Evolutionary conservation across 2,888 invertebrate genomes (phyloP).

Genomic region (Epirrhoe tristata): DNA sequence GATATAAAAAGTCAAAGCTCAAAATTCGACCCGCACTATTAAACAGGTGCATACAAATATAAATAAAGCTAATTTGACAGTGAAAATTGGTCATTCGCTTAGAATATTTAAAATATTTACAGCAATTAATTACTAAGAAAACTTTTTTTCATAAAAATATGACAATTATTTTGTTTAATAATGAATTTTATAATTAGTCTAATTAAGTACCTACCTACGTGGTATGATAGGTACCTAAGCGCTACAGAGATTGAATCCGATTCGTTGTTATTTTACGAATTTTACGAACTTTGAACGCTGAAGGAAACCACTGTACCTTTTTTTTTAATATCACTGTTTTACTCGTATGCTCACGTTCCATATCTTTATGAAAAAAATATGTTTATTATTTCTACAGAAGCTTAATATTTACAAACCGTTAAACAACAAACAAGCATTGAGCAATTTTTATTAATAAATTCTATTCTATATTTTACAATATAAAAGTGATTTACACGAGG

Average conservation of each 20-base stretch:
- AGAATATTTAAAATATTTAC: slow-evolving; percentile 46
- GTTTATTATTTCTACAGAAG: slow-evolving; percentile 23
- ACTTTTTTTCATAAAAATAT: slow-evolving; percentile 15
- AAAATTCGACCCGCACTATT: slow-evolving; percentile 38
- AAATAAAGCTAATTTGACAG: slow-evolving; percentile 64
- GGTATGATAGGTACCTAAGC: too few relatives aligned
- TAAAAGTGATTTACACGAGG: slow-evolving; percentile 9
- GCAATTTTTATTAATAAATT: slow-evolving; percentile 55
- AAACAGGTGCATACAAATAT: slow-evolving; percentile 41
- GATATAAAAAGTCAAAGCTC: slow-evolving; percentile 42
- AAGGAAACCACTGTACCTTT: too few relatives aligned
- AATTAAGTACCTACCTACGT: too few relatives aligned
- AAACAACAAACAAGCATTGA: slow-evolving; percentile 62
- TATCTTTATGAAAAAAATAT: slow-evolving; percentile 40
- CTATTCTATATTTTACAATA: slow-evolving; percentile 24
- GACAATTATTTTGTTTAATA: background rate
- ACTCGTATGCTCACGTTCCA: background rate
- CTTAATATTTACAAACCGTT: slow-evolving; percentile 49
- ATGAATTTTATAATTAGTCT: too few relatives aligned
- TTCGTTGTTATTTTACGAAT: too few relatives aligned
- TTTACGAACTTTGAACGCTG: too few relatives aligned
- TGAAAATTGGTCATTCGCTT: slow-evolving; percentile 68
- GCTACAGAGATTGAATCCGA: too few relatives aligned
- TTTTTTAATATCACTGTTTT: background rate
- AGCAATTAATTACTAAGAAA: slow-evolving; percentile 15